phyloP scores from a whole-genome alignment of 1,140 invertebrate species.

The Battus philenor region DNA sequence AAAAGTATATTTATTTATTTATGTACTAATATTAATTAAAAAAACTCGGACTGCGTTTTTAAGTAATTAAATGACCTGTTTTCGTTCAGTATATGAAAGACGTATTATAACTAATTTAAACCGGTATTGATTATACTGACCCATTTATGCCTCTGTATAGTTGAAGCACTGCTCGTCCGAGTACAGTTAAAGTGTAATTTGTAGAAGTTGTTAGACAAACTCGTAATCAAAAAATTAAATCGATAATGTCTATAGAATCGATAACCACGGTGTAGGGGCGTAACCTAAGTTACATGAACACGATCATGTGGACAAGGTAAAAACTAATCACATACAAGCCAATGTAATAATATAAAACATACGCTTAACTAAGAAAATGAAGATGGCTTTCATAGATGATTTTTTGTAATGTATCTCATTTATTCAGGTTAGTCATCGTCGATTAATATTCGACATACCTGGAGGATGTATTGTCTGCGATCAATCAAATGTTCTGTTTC shows the following conservation, averaged over 20 bases:
- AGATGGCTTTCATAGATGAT: constrained; percentile 23
- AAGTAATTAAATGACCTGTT: too few relatives aligned
- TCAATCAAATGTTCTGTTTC: constrained; percentile 45
- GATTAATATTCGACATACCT: constrained; percentile 55
- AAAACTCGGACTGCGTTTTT: too few relatives aligned
- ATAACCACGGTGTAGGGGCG: constrained; percentile 42
- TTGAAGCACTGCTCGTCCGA: too few relatives aligned
- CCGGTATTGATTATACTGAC: too few relatives aligned
- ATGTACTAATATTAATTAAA: too few relatives aligned
- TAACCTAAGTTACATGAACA: constrained; percentile 41
- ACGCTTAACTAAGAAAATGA: constrained; percentile 29
- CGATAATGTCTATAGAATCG: constrained; percentile 17
- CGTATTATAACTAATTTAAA: too few relatives aligned
- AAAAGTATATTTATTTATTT: too few relatives aligned
- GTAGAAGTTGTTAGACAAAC: too few relatives aligned
- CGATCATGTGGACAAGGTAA: constrained; percentile 40
- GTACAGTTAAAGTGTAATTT: too few relatives aligned
- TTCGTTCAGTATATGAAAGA: too few relatives aligned
- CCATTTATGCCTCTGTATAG: too few relatives aligned
- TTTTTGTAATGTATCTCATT: constrained; percentile 52
- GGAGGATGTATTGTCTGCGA: constrained; percentile 45
- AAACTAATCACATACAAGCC: constrained; percentile 44
- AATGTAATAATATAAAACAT: not conserved
- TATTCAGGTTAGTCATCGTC: constrained; percentile 64
- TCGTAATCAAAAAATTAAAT: constrained; percentile 35